phyloP scores from a whole-genome alignment of 1,140 invertebrate genomes.

The Dolichoris vasculosae region DNA sequence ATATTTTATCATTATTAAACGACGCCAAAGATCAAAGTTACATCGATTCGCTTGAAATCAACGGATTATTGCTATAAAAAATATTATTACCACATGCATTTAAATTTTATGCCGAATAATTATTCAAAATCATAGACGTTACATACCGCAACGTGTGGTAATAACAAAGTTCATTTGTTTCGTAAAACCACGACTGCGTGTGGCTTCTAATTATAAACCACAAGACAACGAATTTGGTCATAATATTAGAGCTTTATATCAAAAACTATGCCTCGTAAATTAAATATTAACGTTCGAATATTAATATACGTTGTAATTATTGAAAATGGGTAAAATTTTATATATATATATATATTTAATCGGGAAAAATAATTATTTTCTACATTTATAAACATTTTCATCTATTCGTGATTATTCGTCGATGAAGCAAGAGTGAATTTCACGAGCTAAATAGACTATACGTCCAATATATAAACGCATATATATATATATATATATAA shows the following conservation, averaged over 20 bases:
- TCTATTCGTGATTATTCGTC: not conserved
- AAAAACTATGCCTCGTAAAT: not conserved
- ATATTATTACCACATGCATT: not conserved
- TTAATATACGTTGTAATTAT: not conserved
- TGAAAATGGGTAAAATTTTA: not conserved
- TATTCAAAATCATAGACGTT: not conserved
- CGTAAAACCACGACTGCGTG: not conserved
- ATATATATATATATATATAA: not conserved
- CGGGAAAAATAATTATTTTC: not conserved
- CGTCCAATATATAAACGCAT: not conserved
- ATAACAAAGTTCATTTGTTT: not conserved
- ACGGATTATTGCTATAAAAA: not conserved
- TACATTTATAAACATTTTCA: not conserved
- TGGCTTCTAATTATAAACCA: not conserved
- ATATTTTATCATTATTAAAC: too few relatives aligned
- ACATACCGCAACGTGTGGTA: not conserved
- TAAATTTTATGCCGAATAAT: not conserved
- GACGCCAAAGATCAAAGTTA: too few relatives aligned
- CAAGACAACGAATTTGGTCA: not conserved
- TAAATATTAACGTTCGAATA: not conserved
- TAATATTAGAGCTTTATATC: not conserved
- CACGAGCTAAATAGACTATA: not conserved
- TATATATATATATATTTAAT: not conserved
- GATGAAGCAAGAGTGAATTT: not conserved
- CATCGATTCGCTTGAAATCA: not conserved